A percentile compares a stretch with the other conserved stretches of the same genome.
phyloP scores from a whole-genome alignment of 1,140 invertebrate genomes.

The Brachionus plicatilis region DNA sequence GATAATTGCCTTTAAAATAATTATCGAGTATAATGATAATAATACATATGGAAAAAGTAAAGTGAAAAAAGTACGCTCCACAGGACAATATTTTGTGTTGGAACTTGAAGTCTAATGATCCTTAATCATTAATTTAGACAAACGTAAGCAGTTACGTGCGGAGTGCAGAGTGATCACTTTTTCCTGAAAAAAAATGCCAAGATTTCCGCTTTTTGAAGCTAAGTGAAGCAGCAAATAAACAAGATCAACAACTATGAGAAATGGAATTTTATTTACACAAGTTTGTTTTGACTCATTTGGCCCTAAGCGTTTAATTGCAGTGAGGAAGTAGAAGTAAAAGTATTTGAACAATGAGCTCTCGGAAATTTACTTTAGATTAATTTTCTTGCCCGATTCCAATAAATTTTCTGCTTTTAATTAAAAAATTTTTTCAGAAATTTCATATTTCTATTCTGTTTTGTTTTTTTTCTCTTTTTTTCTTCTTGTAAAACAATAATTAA shows the following conservation, averaged over 20 bases:
- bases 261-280: neutral
- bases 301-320: neutral
- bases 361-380: constrained; percentile 29
- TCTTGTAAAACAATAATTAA: constrained; percentile 27
- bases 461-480: neutral
- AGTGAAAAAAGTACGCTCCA: no score
- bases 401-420: constrained; percentile 9
- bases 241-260: neutral
- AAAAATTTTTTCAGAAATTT: neutral
- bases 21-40: no score
- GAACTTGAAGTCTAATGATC: neutral
- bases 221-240: neutral
- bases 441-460: neutral
- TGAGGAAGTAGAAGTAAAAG: constrained; percentile 1
- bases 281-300: neutral
- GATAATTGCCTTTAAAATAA: no score
- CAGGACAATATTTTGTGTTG: neutral
- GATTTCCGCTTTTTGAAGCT: neutral
- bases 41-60: no score
- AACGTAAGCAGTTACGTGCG: neutral
- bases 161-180: neutral
- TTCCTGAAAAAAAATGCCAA: neutral
- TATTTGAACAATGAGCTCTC: neutral
- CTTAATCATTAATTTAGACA: neutral
- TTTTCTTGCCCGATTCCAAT: neutral